These are phyloP conservation scores for Latrodectus elegans DNA, from an alignment of 2,888 invertebrate species.

Conservation along the genomic window DNA sequence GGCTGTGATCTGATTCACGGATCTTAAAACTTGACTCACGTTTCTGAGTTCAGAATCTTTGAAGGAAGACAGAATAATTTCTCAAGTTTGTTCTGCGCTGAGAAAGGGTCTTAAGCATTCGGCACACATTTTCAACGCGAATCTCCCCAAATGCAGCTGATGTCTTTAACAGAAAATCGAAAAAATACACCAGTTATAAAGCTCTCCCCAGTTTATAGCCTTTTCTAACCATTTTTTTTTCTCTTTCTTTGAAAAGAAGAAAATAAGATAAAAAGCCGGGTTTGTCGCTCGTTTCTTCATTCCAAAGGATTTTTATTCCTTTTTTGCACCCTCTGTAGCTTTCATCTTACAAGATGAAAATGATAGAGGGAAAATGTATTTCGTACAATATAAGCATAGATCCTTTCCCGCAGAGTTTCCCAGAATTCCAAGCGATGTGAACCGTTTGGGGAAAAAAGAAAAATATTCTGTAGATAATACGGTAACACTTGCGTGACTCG, in stretches of 20 bases:
- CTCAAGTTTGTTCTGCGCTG: conserved; percentile 50
- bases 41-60: conserved; percentile 53
- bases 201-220: conserved; percentile 37
- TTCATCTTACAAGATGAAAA: conserved; percentile 39
- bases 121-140: conserved; percentile 23
- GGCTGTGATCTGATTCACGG: not conserved
- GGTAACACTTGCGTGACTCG: conserved; percentile 21
- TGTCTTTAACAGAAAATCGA: conserved; percentile 57
- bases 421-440: not conserved
- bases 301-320: conserved; percentile 22
- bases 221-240: not conserved
- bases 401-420: not conserved
- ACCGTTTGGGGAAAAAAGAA: not conserved
- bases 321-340: conserved; percentile 26
- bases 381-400: not conserved
- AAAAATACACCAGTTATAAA: conserved; percentile 48
- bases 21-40: conserved; percentile 60
- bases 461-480: not conserved
- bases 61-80: conserved; percentile 48
- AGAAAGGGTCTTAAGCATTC: conserved; percentile 46
- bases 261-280: not conserved
- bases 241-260: not conserved
- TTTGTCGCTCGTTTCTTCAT: conserved; percentile 19
- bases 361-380: conserved; percentile 17
- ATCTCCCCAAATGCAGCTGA: conserved; percentile 24